Conservation (phyloP, 2,797 vertebrate genomes). For the Gadopsis marmoratus region DNA sequence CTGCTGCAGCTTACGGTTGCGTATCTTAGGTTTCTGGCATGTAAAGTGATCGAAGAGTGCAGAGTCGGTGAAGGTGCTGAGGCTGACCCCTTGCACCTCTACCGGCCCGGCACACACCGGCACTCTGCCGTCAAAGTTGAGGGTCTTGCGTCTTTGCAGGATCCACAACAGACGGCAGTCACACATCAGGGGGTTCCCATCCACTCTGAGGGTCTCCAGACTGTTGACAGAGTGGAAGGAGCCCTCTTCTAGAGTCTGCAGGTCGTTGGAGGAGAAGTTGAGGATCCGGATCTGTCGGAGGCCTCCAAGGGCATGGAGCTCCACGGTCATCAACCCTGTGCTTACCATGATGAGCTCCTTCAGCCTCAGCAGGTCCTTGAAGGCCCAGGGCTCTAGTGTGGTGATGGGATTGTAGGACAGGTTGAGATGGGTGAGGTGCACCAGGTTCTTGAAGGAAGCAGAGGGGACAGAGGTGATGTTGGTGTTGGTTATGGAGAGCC, state of each 20-base stretch:
- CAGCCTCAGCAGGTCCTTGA: slow-evolving; percentile 92
- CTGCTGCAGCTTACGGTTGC: slow-evolving; percentile 94
- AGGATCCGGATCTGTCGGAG: slow-evolving; percentile 95
- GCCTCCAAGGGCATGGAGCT: slow-evolving; percentile 92
- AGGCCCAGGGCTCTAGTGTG: slow-evolving; percentile 91
- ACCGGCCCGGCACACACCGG: slow-evolving; percentile 93
- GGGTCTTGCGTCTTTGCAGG: slow-evolving; percentile 94
- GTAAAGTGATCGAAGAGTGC: slow-evolving; percentile 97
- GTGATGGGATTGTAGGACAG: slow-evolving; percentile 96
- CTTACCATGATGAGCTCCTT: slow-evolving; percentile 96
- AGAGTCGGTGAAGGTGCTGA: slow-evolving; percentile 92
- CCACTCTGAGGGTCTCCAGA: slow-evolving; percentile 95
- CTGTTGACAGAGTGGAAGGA: slow-evolving; percentile 97
- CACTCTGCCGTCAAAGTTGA: slow-evolving; percentile 95
- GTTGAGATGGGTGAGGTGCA: slow-evolving; percentile 93
- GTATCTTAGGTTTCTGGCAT: slow-evolving; percentile 96
- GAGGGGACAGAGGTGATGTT: slow-evolving; percentile 95
- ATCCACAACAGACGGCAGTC: slow-evolving; percentile 99
- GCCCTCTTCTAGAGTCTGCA: slow-evolving; percentile 94
- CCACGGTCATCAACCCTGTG: slow-evolving; percentile 89
- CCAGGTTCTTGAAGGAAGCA: slow-evolving; percentile 91
- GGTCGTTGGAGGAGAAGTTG: slow-evolving; percentile 94
- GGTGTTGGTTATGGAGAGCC: slow-evolving; percentile 95
- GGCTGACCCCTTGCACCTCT: slow-evolving; percentile 92
- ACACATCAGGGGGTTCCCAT: slow-evolving; percentile 95